Evolutionary conservation across 2,888 invertebrate species (phyloP), one percentile per base, ranked within the genome.

Genomic region (Eupsilia transversa): DNA sequence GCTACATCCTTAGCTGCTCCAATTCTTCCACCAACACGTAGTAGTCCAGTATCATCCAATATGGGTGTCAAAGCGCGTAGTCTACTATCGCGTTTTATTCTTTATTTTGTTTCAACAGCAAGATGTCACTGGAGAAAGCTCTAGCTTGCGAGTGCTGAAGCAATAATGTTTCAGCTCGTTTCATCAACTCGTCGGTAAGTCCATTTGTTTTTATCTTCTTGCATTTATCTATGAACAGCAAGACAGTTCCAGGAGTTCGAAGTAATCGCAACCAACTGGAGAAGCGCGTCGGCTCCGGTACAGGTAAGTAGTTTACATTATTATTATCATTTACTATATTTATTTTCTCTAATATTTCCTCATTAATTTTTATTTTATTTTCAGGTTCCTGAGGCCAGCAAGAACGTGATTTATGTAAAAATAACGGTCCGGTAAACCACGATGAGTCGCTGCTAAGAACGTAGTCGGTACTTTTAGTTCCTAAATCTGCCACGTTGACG

Each of bases 361-460:
- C 61, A 14, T 23, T 41, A 63, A 33, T 49, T 60, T 41, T 35
- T 49, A 54, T 54, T 63, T 54, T 41, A 20, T 38, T 33, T 63
- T 71, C 33, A 63, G 63, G 54, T 54, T 41, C 41, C 35, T 56
- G 56, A 54, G 63, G 63, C 71, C 63, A 71, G 3, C 23, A 67
- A 35, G 17, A 72, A 5, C 20, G 17, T 38, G 38, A 23, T 23
- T 59, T 33, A 35, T 23, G 35, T 52, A 57, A 67, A 35, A 38
- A 64, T 20, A 30, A 30, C 0, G 70, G 70, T 38, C 61, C 61
- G 6, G 52, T 9, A n/a, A 71, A 63, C 70, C 70, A 67, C 14
- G 33, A 20, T 27, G 20, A 56, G 20, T 41, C 14, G 30, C 56
- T 57, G 56, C 30, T 30, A 20, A 30, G 56, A 30, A 4, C 30